phyloP scores from a whole-genome alignment of 1,140 invertebrate species.

The Coelopa frigida region DNA sequence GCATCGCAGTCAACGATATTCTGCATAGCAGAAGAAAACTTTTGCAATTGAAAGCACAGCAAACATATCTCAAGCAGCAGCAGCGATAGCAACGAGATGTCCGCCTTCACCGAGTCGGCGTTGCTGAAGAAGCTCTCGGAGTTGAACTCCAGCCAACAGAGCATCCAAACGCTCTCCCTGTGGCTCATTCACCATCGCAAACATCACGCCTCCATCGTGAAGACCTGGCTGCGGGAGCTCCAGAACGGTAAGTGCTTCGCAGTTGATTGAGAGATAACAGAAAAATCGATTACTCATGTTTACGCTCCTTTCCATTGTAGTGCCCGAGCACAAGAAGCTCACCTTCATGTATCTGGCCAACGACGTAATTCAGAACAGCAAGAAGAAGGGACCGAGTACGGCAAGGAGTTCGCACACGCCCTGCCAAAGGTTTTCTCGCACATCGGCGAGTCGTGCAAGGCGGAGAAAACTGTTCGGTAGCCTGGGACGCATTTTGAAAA shows the following conservation, averaged over 20 bases:
- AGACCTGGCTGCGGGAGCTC: conserved; percentile 87
- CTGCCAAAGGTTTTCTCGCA: conserved; percentile 74
- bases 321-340: conserved; percentile 76
- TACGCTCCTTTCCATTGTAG: conserved; percentile 57
- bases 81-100: too few species aligned
- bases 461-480: conserved; percentile 71
- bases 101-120: conserved; percentile 81
- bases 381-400: conserved; percentile 95
- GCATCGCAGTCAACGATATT: too few species aligned
- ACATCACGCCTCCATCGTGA: conserved; percentile 83
- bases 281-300: too few species aligned
- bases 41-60: too few species aligned
- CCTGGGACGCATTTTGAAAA: conserved; percentile 71
- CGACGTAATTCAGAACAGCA: conserved; percentile 98
- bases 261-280: too few species aligned
- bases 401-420: conserved; percentile 72
- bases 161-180: conserved; percentile 91
- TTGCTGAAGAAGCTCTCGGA: conserved; percentile 81
- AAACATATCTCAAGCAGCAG: too few species aligned
- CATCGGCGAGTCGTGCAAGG: conserved; percentile 60
- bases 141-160: conserved; percentile 92
- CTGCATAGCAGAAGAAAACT: too few species aligned
- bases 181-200: conserved; percentile 98
- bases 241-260: conserved; percentile 61
- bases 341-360: conserved; percentile 97